Evolutionary conservation across 2,797 vertebrate genomes (phyloP).

Genomic region (Sebastes minor): DNA sequence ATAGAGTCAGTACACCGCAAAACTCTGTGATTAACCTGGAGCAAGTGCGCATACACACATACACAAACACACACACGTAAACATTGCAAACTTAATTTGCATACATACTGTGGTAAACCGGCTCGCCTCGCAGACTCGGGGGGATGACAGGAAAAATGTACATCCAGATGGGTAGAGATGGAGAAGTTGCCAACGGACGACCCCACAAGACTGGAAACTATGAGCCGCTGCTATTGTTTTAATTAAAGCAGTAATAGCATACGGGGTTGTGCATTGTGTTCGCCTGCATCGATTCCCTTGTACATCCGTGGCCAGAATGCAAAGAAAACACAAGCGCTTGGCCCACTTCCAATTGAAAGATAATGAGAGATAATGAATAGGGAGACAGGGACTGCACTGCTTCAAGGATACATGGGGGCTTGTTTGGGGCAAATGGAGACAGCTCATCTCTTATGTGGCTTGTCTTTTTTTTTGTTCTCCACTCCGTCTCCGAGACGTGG

Average conservation of each 20-base stretch:
- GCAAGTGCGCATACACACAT: conserved; percentile 33
- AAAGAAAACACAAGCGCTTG: conserved; percentile 65
- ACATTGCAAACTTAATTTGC: conserved; percentile 62
- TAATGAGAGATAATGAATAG: conserved; percentile 80
- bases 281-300: conserved; percentile 64
- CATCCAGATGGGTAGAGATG: conserved; percentile 68
- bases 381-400: conserved; percentile 61
- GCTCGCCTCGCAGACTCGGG: conserved; percentile 35
- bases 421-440: conserved; percentile 71
- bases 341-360: conserved; percentile 67
- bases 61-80: conserved; percentile 14
- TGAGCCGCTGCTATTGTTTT: conserved; percentile 70
- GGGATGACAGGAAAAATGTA: conserved; percentile 44
- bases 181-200: conserved; percentile 53
- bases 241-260: conserved; percentile 71
- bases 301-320: conserved; percentile 62
- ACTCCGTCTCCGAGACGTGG: conserved; percentile 16
- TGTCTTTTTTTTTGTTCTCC: conserved; percentile 46
- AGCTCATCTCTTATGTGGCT: conserved; percentile 62
- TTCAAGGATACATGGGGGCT: conserved; percentile 66
- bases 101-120: conserved; percentile 51
- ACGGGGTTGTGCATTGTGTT: conserved; percentile 51
- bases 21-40: conserved; percentile 77
- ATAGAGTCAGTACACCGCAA: conserved; percentile 47
- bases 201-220: conserved; percentile 51